These are phyloP conservation scores for Poecilia picta DNA, from an alignment of 2,797 vertebrate species.

Conservation along the genomic window DNA sequence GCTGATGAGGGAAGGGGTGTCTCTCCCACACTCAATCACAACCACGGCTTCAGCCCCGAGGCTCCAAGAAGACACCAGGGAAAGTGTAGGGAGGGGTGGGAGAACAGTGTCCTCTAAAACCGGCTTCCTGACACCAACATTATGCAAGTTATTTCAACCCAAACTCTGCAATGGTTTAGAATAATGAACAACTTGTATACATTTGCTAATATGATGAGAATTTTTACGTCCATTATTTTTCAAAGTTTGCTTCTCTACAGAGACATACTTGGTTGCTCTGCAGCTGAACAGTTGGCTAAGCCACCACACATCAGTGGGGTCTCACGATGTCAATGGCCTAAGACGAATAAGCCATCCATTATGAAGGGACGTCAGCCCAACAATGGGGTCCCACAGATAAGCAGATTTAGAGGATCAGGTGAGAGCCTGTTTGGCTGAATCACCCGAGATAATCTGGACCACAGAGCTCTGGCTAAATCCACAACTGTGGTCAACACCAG, in stretches of 20 bases:
- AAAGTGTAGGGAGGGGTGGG: slow-evolving; percentile 37
- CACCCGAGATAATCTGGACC: slow-evolving; percentile 64
- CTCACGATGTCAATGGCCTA: slow-evolving; percentile 33
- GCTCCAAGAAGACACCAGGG: slow-evolving; percentile 55
- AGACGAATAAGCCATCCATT: slow-evolving; percentile 59
- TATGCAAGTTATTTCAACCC: slow-evolving; percentile 15
- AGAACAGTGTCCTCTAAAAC: slow-evolving; percentile 52
- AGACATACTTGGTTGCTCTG: not conserved
- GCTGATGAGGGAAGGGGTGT: slow-evolving; percentile 70
- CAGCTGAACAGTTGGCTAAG: slow-evolving; percentile 30
- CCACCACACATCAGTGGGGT: slow-evolving; percentile 31
- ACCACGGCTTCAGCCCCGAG: slow-evolving; percentile 45
- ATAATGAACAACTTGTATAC: not conserved
- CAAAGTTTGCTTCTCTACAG: slow-evolving; percentile 18
- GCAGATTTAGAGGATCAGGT: slow-evolving; percentile 69
- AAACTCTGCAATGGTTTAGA: slow-evolving; percentile 1
- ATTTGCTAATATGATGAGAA: not conserved
- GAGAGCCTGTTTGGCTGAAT: slow-evolving; percentile 54
- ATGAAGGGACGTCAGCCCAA: slow-evolving; percentile 51
- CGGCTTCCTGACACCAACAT: slow-evolving; percentile 20
- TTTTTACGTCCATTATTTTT: slow-evolving; percentile 8
- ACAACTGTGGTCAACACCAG: slow-evolving; percentile 23
- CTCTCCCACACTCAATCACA: slow-evolving; percentile 71
- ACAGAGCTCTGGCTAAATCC: slow-evolving; percentile 41
- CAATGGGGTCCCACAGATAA: slow-evolving; percentile 53